These are phyloP conservation scores for Drosophila parabipectinata DNA, from an alignment of 1,140 invertebrate species.

Conservation along the genomic window DNA sequence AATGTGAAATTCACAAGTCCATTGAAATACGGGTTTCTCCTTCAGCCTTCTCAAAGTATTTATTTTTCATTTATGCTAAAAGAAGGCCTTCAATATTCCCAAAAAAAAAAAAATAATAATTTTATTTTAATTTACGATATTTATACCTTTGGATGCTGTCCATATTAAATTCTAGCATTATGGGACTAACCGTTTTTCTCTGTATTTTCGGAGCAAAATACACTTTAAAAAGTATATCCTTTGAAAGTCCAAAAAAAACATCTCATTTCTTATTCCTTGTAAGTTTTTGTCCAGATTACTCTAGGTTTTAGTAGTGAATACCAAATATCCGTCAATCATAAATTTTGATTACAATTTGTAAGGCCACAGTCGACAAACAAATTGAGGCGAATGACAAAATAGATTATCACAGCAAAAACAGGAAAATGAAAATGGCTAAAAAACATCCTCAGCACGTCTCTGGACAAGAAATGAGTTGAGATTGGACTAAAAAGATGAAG, in stretches of 20 bases:
- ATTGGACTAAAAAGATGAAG: conserved; percentile 14
- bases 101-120: background rate
- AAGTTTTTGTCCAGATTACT: conserved; percentile 19
- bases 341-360: conserved; percentile 56
- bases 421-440: conserved; percentile 34
- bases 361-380: conserved; percentile 48
- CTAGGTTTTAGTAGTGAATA: conserved; percentile 43
- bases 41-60: conserved; percentile 5
- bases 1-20: conserved; percentile 52
- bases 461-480: conserved; percentile 33
- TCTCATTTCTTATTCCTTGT: conserved; percentile 11
- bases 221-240: background rate
- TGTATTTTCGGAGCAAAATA: background rate
- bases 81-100: background rate
- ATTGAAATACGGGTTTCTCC: conserved; percentile 45
- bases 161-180: too few species aligned
- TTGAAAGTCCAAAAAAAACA: background rate
- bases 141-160: background rate
- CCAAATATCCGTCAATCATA: conserved; percentile 47
- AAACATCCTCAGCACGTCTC: conserved; percentile 24
- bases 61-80: conserved; percentile 8
- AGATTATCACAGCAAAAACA: conserved; percentile 56
- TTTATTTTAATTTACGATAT: background rate
- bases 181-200: background rate
- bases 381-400: conserved; percentile 62